These are phyloP conservation scores for Rhinatrema bivittatum DNA, from an alignment of 2,797 vertebrate genomes.

Conservation along the genomic window DNA sequence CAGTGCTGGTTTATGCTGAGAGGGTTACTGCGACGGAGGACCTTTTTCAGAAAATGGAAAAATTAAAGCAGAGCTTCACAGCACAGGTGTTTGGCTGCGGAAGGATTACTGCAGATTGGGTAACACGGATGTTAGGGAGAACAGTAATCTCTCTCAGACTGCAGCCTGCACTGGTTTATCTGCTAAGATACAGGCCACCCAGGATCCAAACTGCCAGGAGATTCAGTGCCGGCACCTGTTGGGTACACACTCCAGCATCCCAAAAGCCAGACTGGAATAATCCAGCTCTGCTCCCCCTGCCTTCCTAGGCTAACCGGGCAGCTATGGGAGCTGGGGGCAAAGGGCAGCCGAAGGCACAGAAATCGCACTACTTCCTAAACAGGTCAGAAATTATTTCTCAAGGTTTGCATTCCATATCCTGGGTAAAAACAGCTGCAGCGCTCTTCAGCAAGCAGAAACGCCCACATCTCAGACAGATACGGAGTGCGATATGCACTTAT, in stretches of 20 bases:
- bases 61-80: constrained; percentile 1
- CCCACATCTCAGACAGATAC: no score
- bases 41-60: no score
- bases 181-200: constrained; percentile 26
- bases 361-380: no score
- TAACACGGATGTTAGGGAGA: constrained; percentile 19
- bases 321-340: not conserved
- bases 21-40: not conserved
- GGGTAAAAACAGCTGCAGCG: no score
- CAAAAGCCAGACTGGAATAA: no score
- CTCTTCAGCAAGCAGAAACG: no score
- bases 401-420: no score
- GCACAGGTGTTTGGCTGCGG: not conserved
- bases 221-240: not conserved
- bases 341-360: not conserved
- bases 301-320: no score
- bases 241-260: no score
- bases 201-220: not conserved
- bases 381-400: no score
- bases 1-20: constrained; percentile 22
- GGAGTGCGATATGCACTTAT: no score
- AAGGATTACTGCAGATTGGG: constrained; percentile 20
- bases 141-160: constrained; percentile 30
- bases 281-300: no score
- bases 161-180: constrained; percentile 3